Evolutionary conservation across 1,140 invertebrate genomes (phyloP).

Genomic region (Meloidogyne chitwoodi): DNA sequence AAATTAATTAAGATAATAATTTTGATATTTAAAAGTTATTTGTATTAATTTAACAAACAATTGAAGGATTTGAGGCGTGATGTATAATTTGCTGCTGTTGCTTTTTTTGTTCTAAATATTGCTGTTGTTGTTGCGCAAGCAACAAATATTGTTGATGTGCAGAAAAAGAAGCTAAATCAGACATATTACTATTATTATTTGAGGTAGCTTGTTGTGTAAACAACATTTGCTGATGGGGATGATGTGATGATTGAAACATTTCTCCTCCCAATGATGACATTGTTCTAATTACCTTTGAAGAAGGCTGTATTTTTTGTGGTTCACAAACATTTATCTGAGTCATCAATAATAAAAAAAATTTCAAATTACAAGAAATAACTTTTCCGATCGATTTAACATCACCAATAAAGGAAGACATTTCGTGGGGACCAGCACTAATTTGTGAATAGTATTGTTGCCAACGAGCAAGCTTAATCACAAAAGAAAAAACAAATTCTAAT

Average conservation of each 20-base stretch:
- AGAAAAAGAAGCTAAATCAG: neutral
- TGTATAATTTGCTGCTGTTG: slow-evolving; percentile 5
- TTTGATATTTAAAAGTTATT: no score
- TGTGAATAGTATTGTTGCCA: slow-evolving; percentile 16
- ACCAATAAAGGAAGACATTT: neutral
- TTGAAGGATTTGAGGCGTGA: neutral
- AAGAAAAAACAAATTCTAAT: neutral
- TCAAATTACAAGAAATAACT: neutral
- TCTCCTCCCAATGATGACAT: neutral
- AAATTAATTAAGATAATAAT: no score
- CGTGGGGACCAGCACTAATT: neutral
- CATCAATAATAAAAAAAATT: neutral
- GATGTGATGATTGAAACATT: neutral
- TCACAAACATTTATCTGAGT: neutral
- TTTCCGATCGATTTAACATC: neutral
- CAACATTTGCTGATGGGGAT: neutral
- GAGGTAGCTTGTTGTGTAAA: neutral
- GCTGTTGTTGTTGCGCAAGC: slow-evolving; percentile 21
- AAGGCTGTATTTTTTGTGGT: neutral
- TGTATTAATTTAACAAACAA: neutral
- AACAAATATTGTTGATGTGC: slow-evolving; percentile 15
- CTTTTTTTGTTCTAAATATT: slow-evolving; percentile 6
- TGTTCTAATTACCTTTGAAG: neutral
- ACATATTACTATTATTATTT: neutral
- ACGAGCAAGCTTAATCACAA: neutral